These are phyloP conservation scores for Montipora capricornis DNA, from an alignment of 64 coral and sea anemone genomes.

Conservation along the genomic window DNA sequence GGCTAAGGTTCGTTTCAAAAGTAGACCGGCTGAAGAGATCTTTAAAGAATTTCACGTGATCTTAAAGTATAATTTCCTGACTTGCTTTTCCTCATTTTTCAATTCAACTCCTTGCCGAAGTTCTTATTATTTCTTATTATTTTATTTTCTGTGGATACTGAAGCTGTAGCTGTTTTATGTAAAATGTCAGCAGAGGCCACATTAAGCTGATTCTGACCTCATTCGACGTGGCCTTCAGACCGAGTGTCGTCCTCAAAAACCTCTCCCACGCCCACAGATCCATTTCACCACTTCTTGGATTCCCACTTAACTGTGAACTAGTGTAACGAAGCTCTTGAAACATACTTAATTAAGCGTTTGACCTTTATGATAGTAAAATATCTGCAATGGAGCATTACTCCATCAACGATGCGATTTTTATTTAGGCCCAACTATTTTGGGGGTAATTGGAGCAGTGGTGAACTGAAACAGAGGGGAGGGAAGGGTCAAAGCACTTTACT, in stretches of 20 bases:
- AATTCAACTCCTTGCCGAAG: too few relatives aligned
- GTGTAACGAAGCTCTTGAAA: neutral
- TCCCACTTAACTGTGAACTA: slow-evolving; percentile 1
- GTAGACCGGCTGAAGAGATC: too few relatives aligned
- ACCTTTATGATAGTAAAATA: neutral
- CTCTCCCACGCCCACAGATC: neutral
- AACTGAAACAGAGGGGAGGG: neutral
- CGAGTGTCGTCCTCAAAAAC: neutral
- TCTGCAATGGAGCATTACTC: neutral
- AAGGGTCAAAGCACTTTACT: neutral
- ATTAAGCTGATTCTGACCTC: neutral
- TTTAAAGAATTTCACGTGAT: too few relatives aligned
- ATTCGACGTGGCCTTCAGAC: neutral
- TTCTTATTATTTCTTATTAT: neutral
- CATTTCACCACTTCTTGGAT: neutral
- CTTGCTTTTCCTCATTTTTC: too few relatives aligned
- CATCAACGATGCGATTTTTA: neutral
- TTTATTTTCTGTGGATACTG: neutral
- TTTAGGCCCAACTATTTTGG: neutral
- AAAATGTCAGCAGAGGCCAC: neutral
- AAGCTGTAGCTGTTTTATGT: neutral
- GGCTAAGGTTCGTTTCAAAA: too few relatives aligned
- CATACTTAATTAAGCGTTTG: neutral
- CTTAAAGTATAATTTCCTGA: too few relatives aligned
- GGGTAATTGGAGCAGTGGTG: neutral